These are phyloP conservation scores for Helogale parvula DNA, from an alignment of 2,113 vertebrate species.

Conservation along the genomic window DNA sequence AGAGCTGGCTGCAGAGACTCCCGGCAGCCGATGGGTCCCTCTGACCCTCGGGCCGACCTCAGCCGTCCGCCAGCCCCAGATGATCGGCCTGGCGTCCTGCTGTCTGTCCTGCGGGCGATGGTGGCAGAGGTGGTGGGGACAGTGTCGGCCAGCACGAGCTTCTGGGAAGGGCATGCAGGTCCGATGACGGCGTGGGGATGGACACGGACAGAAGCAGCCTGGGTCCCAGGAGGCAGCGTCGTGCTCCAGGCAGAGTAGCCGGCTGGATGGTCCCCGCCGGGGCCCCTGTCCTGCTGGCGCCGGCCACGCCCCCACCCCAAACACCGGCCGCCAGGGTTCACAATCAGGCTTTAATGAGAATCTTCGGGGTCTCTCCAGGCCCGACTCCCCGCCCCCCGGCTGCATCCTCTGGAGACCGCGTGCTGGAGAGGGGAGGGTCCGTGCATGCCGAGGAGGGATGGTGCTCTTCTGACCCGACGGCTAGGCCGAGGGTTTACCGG, in stretches of 20 bases:
- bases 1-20: neutral
- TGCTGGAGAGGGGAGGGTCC: slow-evolving; percentile 49
- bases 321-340: slow-evolving; percentile 70
- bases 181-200: fast-evolving
- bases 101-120: neutral
- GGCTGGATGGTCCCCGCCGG: neutral
- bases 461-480: slow-evolving; percentile 55
- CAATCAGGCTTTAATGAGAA: slow-evolving; percentile 84
- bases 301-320: slow-evolving; percentile 64
- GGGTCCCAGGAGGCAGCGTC: neutral
- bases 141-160: neutral
- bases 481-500: slow-evolving; percentile 85
- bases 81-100: neutral
- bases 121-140: neutral
- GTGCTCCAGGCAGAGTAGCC: neutral
- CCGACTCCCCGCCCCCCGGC: slow-evolving; percentile 55
- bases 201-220: neutral
- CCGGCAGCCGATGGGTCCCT: neutral
- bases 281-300: slow-evolving; percentile 50
- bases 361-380: slow-evolving; percentile 60
- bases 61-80: neutral
- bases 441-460: slow-evolving; percentile 52
- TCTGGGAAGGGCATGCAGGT: neutral
- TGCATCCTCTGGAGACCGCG: neutral
- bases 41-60: neutral